Base-by-base conservation (phyloP, 2,113 vertebrate species). In the Scolopax mira region DNA sequence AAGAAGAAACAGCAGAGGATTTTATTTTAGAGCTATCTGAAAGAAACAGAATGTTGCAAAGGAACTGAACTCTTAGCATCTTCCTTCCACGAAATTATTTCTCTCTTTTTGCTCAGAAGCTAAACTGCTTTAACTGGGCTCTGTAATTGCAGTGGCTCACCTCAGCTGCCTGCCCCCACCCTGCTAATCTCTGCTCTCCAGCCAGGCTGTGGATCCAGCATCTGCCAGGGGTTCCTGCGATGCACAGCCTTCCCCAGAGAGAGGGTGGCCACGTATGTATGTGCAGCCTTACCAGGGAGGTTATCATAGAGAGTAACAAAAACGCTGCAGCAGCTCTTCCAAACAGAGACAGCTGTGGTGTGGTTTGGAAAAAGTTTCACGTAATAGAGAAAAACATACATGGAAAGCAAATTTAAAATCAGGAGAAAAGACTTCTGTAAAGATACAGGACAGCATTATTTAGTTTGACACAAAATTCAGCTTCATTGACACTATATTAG, bases 1-100 rank as follows among this genome's bases (percentile, higher is more conserved):
- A 81, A 64, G 75, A 49, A 69, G 35, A 23, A 90, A 67, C 7
- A 85, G 54, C 35, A 79, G 35, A 79, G 66, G 31, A 69, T 79
- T 89, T 89, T 84, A 75, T 80, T 93, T 91, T 46, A 89, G 48
- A 90, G 42, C 15, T 79, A 58, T 33, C 51, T 60, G 71, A 90
- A 94, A 93, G 51, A 91, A 93, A 66, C 11, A 44, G 65, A 75
- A 71, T 85, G 67, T 22, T 75, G 48, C 42, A 52, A 79, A 85
- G 92, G 28, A 92, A 92, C n/a, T 18, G 52, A 91, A 85, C 57
- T 49, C 57, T 37, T 41, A 51, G 61, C 31, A 33, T 31, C 14
- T 41, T 85, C 55, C n/a, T 85, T 48, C 44, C 35, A 74, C 82
- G 90, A 54, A 58, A 64, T 52, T 35, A 75, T 66, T 71, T 1